Evolutionary conservation across 1,140 invertebrate genomes (phyloP), one percentile per base, ranked within the genome.

Genomic region (Plectrocnemia conspersa): DNA sequence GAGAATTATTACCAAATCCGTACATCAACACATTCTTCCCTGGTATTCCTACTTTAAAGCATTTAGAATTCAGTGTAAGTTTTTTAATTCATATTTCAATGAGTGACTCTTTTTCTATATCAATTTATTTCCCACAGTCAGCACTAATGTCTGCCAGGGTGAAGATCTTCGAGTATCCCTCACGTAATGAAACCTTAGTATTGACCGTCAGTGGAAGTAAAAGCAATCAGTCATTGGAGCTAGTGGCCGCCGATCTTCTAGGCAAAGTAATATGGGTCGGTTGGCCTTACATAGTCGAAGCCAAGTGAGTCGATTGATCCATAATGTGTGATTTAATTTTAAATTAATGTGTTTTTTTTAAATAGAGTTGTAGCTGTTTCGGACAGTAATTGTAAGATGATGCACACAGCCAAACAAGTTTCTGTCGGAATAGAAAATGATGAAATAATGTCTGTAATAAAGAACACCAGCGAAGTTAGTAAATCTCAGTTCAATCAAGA

Each of bases 201-300:
- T 63, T 98, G 2, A 71, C 74, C 38, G 66, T 89, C 27, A 56
- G 77, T 22, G 70, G 74, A 0, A 66, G 7, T 9, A 67, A 2
- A 57, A 61, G 3, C 64, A 74, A 22, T 54, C 68, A 5, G 48
- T 57, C 3, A 48, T 78, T 0, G 10, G 66, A 74, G 13, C 65
- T 73, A 1, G 62, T 87, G 3, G 81, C 84, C 4, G 65, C 77
- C 1, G 70, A 85, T 23, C 66, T 88, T 29, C 65, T 95, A 10
- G 88, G 86, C 0, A 83, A 86, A 65, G 75, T 73, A 18, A 78
- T 95, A 0, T 88, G 81, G 74, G 87, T 92, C 0, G 80, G 80
- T 3, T 97, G 93, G 93, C 94, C 95, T 3, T 88, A 94, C 76
- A 74, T 97, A 18, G 76, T 81, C 23, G 88, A 92, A 71, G 88